Conservation (phyloP, 2,113 vertebrate species). For the Ciconia maguari region DNA sequence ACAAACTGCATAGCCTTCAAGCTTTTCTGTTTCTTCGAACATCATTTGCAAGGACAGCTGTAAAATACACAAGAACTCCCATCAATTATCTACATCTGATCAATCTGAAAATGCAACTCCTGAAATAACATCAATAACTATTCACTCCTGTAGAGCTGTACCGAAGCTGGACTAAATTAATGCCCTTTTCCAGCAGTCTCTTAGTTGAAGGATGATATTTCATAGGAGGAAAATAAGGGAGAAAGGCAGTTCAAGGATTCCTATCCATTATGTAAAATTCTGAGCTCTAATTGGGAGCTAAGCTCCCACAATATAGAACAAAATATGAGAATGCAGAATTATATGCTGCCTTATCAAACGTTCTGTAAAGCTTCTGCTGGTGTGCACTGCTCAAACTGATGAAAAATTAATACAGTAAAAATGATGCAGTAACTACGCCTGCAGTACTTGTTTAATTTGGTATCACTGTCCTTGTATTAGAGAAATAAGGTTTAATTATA, state of each 20-base stretch:
- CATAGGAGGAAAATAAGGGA: not conserved
- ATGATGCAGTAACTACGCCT: not conserved
- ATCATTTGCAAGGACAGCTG: slow-evolving; percentile 60
- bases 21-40: slow-evolving; percentile 60
- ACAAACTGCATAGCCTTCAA: slow-evolving; percentile 58
- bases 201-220: not conserved
- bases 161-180: not conserved
- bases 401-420: not conserved
- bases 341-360: not conserved
- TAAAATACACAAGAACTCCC: slow-evolving; percentile 27
- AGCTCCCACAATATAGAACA: not conserved
- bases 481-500: not conserved
- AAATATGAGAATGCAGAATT: not conserved
- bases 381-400: not conserved
- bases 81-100: not conserved
- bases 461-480: not conserved
- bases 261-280: not conserved
- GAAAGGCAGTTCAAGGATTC: not conserved
- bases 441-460: not conserved
- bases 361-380: not conserved
- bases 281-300: not conserved
- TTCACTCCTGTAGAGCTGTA: not conserved
- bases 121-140: not conserved
- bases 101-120: not conserved
- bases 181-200: not conserved